Percentiles rank a stretch among this genome's conserved stretches.
Conservation (phyloP, 30 jellyfish, hydroid and myxozoan species). For the Nemopilema nomurai region DNA sequence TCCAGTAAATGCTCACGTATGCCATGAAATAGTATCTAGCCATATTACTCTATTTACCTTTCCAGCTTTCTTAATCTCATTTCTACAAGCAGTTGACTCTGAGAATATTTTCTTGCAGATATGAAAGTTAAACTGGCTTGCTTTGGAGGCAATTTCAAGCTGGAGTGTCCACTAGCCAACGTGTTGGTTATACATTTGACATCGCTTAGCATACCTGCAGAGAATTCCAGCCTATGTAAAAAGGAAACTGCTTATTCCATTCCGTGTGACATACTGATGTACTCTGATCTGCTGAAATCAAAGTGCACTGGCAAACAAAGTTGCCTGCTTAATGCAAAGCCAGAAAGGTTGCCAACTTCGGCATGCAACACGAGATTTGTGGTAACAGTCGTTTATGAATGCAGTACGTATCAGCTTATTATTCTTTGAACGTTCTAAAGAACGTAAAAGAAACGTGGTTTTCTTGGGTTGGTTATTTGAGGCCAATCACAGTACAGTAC, state of each 20-base stretch:
- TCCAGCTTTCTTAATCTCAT: not conserved
- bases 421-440: not conserved
- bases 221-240: constrained; percentile 32
- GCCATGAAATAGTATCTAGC: too few relatives aligned
- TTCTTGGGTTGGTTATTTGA: too few relatives aligned
- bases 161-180: constrained; percentile 37
- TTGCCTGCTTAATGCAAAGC: constrained; percentile 1
- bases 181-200: constrained; percentile 43
- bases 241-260: constrained; percentile 1
- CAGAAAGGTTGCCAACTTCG: not conserved
- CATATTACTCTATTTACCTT: too few relatives aligned
- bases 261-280: constrained; percentile 42
- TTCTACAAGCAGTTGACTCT: not conserved
- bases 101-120: not conserved
- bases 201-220: constrained; percentile 50
- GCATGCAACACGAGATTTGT: constrained; percentile 35
- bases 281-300: constrained; percentile 26
- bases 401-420: constrained; percentile 54
- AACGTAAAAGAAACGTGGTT: too few relatives aligned
- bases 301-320: constrained; percentile 50
- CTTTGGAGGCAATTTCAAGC: constrained; percentile 49
- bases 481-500: too few relatives aligned
- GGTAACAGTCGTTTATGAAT: constrained; percentile 50
- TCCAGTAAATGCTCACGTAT: too few relatives aligned
- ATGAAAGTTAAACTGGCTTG: constrained; percentile 46